These are phyloP conservation scores for Oncorhynchus tshawytscha DNA, from an alignment of 2,113 vertebrate genomes.

Conservation along the genomic window DNA sequence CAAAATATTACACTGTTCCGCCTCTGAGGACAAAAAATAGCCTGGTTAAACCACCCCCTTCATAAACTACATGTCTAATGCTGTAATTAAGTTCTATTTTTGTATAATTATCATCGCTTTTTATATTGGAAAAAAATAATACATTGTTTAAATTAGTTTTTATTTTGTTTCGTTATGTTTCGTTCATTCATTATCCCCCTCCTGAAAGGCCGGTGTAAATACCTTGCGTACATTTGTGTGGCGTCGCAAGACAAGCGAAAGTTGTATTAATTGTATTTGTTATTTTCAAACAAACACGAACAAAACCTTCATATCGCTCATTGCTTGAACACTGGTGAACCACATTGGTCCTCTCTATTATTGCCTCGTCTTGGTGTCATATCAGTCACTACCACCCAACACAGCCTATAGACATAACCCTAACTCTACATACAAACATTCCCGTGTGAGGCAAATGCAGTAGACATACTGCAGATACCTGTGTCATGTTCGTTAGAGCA, in stretches of 20 bases:
- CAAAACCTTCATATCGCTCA: conserved; percentile 46
- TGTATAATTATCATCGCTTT: conserved; percentile 96
- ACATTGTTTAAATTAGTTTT: conserved; percentile 58
- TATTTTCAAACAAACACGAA: conserved; percentile 55
- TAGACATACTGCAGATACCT: background rate
- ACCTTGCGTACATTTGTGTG: conserved; percentile 13
- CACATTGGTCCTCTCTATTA: conserved; percentile 58
- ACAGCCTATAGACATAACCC: background rate
- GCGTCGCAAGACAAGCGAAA: conserved; percentile 45
- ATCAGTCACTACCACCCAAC: conserved; percentile 13
- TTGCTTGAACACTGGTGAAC: conserved; percentile 73
- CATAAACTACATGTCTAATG: conserved; percentile 77
- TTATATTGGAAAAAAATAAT: conserved; percentile 81
- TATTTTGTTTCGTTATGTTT: conserved; percentile 16
- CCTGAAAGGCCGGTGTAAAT: background rate
- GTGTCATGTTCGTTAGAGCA: background rate
- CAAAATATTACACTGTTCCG: conserved; percentile 84
- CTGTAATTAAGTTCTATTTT: conserved; percentile 99
- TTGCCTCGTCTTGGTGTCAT: conserved; percentile 73
- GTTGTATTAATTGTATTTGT: conserved; percentile 44
- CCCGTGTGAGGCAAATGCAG: conserved; percentile 22
- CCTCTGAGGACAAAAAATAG: conserved; percentile 78
- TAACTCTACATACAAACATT: conserved; percentile 2
- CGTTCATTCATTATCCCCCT: background rate
- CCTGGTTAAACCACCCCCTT: conserved; percentile 57